A percentile compares a stretch with the other conserved stretches of the same genome.
Evolutionary conservation across 2,797 vertebrate species (phyloP).

Genomic region (Falco cherrug): DNA sequence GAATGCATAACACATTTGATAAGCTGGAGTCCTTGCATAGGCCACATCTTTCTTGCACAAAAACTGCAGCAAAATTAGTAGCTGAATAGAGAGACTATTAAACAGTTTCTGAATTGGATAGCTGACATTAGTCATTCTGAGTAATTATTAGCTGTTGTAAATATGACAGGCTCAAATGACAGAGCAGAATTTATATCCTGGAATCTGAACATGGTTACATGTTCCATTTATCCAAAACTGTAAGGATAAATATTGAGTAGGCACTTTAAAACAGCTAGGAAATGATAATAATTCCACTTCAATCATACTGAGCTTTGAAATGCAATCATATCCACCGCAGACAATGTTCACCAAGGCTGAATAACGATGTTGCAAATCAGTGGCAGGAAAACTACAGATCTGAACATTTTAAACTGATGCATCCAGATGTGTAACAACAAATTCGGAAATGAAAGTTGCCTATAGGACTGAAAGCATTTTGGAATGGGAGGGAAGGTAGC

Average conservation of each 20-base stretch:
- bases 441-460: neutral
- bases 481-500: neutral
- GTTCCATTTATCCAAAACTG: neutral
- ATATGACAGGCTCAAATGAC: neutral
- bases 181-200: neutral
- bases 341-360: neutral
- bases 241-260: neutral
- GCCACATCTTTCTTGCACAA: neutral
- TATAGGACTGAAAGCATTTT: neutral
- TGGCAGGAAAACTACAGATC: neutral
- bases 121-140: neutral
- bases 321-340: neutral
- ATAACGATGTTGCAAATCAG: neutral
- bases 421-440: neutral
- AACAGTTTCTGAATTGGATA: neutral
- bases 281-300: neutral
- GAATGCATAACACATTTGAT: neutral
- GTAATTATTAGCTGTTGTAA: neutral
- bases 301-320: neutral
- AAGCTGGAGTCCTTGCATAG: neutral
- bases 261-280: neutral
- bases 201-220: neutral
- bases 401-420: neutral
- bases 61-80: neutral
- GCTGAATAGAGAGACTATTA: neutral